Evolutionary conservation across 1,140 invertebrate genomes (phyloP).

Genomic region (Pygmarrhopalites habei): DNA sequence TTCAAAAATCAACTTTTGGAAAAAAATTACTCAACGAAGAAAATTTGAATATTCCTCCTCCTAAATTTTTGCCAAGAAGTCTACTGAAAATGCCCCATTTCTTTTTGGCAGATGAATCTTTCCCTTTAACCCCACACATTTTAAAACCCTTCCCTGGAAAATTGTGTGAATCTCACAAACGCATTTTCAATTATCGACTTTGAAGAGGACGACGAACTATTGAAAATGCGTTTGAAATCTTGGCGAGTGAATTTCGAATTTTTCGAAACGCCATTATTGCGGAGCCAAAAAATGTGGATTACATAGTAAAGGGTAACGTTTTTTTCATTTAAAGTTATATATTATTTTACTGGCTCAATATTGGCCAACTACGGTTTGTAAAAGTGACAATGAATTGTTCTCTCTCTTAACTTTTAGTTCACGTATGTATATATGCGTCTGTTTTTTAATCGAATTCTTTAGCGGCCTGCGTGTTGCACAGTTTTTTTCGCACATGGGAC

Average conservation of each 20-base stretch:
- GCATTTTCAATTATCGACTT: constrained; percentile 23
- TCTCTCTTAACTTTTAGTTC: no score
- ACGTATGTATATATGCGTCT: no score
- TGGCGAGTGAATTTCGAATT: constrained; percentile 42
- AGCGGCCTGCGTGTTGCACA: constrained; percentile 20
- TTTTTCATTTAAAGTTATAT: no score
- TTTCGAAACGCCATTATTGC: constrained; percentile 22
- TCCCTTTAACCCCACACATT: constrained; percentile 39
- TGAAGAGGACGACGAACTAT: constrained; percentile 43
- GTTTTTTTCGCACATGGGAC: constrained; percentile 14
- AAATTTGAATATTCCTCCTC: no score
- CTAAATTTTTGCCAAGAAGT: no score
- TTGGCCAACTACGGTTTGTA: no score
- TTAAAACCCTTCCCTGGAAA: constrained; percentile 44
- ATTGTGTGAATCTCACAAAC: background rate
- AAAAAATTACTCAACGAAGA: no score
- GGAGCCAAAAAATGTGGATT: background rate
- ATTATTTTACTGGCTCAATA: no score
- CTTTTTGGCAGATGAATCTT: constrained; percentile 40
- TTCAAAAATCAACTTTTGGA: no score
- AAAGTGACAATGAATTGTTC: no score
- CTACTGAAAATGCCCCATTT: no score
- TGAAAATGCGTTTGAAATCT: constrained; percentile 51
- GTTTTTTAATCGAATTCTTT: no score
- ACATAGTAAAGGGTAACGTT: constrained; percentile 38